Percentiles rank a stretch among this genome's conserved stretches.
These are phyloP conservation scores for Apamea epomidion DNA, from an alignment of 2,888 invertebrate species.

Conservation along the genomic window DNA sequence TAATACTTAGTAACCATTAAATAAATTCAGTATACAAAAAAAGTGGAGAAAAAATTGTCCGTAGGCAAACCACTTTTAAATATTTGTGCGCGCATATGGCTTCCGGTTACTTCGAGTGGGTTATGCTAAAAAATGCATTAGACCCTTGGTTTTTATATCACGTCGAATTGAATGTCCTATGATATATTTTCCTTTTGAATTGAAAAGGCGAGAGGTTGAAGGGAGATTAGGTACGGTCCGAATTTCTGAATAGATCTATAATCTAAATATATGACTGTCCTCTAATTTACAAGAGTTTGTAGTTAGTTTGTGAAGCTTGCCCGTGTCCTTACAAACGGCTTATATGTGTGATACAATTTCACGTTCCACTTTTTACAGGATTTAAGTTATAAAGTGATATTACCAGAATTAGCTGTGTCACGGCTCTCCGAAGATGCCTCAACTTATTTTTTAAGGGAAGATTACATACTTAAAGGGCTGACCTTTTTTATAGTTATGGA, in stretches of 20 bases:
- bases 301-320: constrained; percentile 9
- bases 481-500: constrained; percentile 4
- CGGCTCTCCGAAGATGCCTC: constrained; percentile 32
- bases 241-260: constrained; percentile 63
- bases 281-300: constrained; percentile 60
- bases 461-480: not conserved
- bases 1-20: constrained; percentile 89
- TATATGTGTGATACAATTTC: constrained; percentile 48
- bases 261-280: constrained; percentile 75
- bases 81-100: constrained; percentile 89
- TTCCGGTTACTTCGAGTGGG: constrained; percentile 90
- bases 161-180: constrained; percentile 76
- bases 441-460: constrained; percentile 29
- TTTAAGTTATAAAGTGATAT: constrained; percentile 45
- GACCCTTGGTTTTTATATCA: constrained; percentile 73
- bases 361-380: constrained; percentile 42
- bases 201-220: constrained; percentile 54
- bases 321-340: constrained; percentile 50
- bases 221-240: constrained; percentile 72
- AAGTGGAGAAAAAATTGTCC: constrained; percentile 79
- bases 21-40: constrained; percentile 85
- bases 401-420: constrained; percentile 52
- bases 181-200: constrained; percentile 73
- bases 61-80: constrained; percentile 86
- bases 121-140: constrained; percentile 86